These are phyloP conservation scores for Lapara coniferarum DNA, from an alignment of 2,888 invertebrate species.

Conservation along the genomic window DNA sequence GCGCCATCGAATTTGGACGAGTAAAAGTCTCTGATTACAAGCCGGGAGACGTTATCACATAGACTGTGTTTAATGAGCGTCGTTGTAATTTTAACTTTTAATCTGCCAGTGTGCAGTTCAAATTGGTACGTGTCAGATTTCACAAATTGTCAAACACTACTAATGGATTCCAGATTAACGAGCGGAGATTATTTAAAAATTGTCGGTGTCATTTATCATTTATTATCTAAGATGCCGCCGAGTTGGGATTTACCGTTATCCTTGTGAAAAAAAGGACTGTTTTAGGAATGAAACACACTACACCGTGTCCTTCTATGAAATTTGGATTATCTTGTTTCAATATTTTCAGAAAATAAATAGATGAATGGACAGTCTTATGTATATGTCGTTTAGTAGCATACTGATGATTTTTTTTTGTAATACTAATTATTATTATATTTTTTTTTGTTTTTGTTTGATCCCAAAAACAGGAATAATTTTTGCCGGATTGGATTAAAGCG, in stretches of 20 bases:
- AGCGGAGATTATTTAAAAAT: conserved; percentile 1
- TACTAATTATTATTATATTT: too few species aligned
- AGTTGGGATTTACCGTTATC: background rate
- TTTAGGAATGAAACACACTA: background rate
- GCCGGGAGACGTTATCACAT: conserved; percentile 10
- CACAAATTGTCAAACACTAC: conserved; percentile 16
- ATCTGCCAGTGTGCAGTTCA: conserved; percentile 20
- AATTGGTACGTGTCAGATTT: conserved; percentile 15
- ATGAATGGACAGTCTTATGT: too few species aligned
- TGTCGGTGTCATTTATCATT: background rate
- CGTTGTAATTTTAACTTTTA: conserved; percentile 23
- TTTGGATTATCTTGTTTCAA: background rate
- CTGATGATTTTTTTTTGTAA: too few species aligned
- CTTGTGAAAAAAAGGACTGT: background rate
- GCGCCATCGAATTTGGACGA: conserved; percentile 24
- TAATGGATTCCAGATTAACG: conserved; percentile 18
- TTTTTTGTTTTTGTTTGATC: too few species aligned
- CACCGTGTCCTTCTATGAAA: background rate
- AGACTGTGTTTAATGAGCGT: conserved; percentile 19
- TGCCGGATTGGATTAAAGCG: too few species aligned
- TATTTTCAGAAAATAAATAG: background rate
- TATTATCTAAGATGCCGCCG: background rate
- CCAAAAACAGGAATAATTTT: too few species aligned
- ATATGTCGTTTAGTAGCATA: too few species aligned
- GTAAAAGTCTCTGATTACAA: conserved; percentile 24